phyloP scores from a whole-genome alignment of 2,888 invertebrate species.

The Magallana nippona region DNA sequence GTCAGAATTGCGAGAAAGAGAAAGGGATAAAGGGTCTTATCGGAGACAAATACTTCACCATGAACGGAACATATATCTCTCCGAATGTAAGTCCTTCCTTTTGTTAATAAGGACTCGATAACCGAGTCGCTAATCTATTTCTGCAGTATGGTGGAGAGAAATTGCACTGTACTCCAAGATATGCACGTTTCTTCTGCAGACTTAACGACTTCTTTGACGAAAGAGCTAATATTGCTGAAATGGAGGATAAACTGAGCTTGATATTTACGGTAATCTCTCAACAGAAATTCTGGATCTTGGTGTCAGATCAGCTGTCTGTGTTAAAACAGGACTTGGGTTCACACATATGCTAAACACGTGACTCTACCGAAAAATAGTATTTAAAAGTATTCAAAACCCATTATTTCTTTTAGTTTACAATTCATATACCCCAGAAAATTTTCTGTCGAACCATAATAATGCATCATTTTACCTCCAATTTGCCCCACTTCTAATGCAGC shows the following conservation, averaged over 20 bases:
- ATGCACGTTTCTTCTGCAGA: conserved; percentile 25
- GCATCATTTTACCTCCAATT: no score
- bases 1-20: conserved; percentile 27
- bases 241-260: conserved; percentile 5
- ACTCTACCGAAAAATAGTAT: conserved; percentile 18
- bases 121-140: conserved; percentile 15
- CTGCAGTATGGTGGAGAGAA: conserved; percentile 7
- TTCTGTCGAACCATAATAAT: no score
- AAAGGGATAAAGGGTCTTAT: conserved; percentile 36
- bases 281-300: conserved; percentile 14
- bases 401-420: no score
- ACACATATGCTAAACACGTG: conserved; percentile 11
- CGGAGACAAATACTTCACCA: conserved; percentile 19
- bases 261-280: conserved; percentile 24
- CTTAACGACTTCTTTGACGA: conserved; percentile 33
- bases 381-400: neutral
- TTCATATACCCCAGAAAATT: no score
- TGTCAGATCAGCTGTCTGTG: conserved; percentile 14
- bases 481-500: neutral
- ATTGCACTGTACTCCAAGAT: conserved; percentile 29
- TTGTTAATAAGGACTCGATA: conserved; percentile 37
- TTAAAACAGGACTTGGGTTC: conserved; percentile 26
- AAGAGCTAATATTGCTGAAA: conserved; percentile 21
- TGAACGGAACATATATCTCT: conserved; percentile 34
- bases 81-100: conserved; percentile 30